Base-by-base conservation (phyloP, 2,888 invertebrate species). In the Eristalis arbustorum region DNA sequence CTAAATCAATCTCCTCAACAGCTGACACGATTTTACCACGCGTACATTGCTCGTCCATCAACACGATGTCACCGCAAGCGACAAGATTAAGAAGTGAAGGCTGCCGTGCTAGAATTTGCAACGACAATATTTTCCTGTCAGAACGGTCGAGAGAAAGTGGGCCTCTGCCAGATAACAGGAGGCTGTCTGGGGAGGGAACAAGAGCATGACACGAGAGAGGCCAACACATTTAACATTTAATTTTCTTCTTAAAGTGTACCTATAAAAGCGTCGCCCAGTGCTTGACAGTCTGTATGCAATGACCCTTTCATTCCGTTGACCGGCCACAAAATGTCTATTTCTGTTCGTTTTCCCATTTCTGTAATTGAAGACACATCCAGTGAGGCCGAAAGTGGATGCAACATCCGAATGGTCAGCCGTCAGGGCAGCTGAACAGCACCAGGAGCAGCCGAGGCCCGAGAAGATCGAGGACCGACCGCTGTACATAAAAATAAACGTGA, bases 401-500 rank as follows among this genome's bases (percentile, higher is more conserved):
- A 72, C 69, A 76, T 69, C 80, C 84, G 76, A 84, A 49, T 67
- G 23, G 31, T 22, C 62, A 56, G 63, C 37, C 74, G 59, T 83
- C 73, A 64, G 73, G 49, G 71, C 64, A 83, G 83, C 73, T 49
- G 68, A 75, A 69, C 69, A 62, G 74, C 69, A 63, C n/a, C 37
- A 68, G 11, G 23, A 8, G 56, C 14, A 56, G 56, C 22, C 78
- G 37, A 64, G 42, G 62, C 59, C 64, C 56, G 59, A 14, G 25
- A 25, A 23, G 23, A 59, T 14, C 28, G 34, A 61, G 25, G 59
- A 23, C 56, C 13, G 2, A 28, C 23, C 61, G 31, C 18, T 31
- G 49, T 73, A 66, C 78, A 82, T 82, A 77, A 85, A 85, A 85
- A 82, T 74, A 82, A 85, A 85, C 85, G 85, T 82, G 77, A 82